Conservation (phyloP, 2,888 invertebrate genomes). For the Xylocampa areola region DNA sequence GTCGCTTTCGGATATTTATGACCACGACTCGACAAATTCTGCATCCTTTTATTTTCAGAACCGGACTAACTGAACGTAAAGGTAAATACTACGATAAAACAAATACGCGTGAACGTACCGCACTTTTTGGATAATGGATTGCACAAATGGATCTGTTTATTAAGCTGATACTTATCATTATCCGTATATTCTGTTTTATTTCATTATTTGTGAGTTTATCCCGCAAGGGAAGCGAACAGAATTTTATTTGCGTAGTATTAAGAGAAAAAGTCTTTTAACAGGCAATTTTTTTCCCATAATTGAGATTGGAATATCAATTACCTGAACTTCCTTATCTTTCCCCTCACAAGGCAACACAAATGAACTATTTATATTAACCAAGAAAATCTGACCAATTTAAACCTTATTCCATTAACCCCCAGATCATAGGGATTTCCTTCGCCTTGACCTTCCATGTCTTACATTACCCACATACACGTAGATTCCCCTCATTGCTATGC, state of each 20-base stretch:
- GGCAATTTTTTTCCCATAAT: no score
- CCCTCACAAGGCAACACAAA: background rate
- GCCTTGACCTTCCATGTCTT: background rate
- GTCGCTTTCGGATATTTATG: constrained; percentile 86
- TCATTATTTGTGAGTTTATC: constrained; percentile 23
- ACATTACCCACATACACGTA: background rate
- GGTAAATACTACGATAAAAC: constrained; percentile 75
- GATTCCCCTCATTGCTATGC: constrained; percentile 28
- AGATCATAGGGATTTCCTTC: background rate
- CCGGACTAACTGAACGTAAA: constrained; percentile 77
- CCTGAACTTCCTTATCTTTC: no score
- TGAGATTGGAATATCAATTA: no score
- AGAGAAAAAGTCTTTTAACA: background rate
- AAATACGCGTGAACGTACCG: constrained; percentile 62
- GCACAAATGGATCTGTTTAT: constrained; percentile 45
- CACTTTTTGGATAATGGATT: constrained; percentile 45
- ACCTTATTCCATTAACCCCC: background rate
- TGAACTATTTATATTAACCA: no score
- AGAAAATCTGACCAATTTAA: no score
- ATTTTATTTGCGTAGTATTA: constrained; percentile 5
- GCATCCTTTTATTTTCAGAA: constrained; percentile 82
- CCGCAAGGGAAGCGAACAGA: background rate
- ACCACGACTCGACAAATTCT: constrained; percentile 83
- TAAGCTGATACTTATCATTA: constrained; percentile 44
- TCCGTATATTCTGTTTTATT: constrained; percentile 34